Conservation (phyloP, 2,888 invertebrate genomes). For the Aspidapion aeneum region DNA sequence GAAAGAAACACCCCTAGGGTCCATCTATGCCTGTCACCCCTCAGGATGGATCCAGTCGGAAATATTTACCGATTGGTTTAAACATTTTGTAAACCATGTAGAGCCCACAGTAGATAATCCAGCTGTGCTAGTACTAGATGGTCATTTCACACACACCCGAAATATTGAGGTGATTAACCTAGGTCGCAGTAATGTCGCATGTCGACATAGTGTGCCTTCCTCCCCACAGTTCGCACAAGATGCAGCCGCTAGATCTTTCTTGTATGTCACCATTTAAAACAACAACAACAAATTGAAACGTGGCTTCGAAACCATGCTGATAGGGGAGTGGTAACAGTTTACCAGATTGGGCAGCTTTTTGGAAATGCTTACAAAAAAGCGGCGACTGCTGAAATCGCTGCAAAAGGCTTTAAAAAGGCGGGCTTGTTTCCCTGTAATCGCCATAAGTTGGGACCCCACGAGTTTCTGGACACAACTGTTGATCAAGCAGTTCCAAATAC, state of each 20-base stretch:
- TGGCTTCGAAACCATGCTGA: too few species aligned
- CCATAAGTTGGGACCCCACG: constrained; percentile 7
- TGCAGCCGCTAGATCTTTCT: constrained; percentile 19
- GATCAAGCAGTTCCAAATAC: constrained; percentile 8
- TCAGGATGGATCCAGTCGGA: constrained; percentile 27
- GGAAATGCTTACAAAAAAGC: constrained; percentile 6
- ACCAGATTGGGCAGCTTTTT: too few species aligned
- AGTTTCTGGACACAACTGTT: constrained; percentile 3
- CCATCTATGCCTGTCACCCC: constrained; percentile 27
- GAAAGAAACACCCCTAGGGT: constrained; percentile 34
- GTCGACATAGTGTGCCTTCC: constrained; percentile 36
- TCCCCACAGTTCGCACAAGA: constrained; percentile 28
- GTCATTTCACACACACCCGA: constrained; percentile 12
- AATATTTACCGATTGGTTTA: constrained; percentile 24
- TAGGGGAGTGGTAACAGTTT: too few species aligned
- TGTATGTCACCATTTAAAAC: constrained; percentile 21
- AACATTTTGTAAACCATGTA: constrained; percentile 23
- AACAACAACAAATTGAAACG: background rate
- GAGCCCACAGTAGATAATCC: constrained; percentile 23
- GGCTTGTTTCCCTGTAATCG: constrained; percentile 6
- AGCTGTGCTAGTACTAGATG: constrained; percentile 25
- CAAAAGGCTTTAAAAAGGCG: constrained; percentile 8
- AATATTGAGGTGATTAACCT: constrained; percentile 23
- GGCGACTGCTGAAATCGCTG: constrained; percentile 9
- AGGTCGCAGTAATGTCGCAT: constrained; percentile 23